These are phyloP conservation scores for Epinephelus coioides DNA, from an alignment of 2,797 vertebrate genomes.

Conservation along the genomic window DNA sequence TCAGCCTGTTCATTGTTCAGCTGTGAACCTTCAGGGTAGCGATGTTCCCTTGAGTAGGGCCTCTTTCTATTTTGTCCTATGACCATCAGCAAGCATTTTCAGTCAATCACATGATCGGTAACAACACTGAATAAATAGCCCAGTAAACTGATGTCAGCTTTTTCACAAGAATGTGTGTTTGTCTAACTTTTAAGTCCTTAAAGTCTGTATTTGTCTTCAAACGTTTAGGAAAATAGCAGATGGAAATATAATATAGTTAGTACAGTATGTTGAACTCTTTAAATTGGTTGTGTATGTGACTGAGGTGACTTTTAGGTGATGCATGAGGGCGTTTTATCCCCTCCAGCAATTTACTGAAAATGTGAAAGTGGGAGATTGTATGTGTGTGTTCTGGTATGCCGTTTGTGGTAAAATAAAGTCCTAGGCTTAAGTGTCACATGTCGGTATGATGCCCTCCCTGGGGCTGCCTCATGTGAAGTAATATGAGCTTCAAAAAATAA, in stretches of 20 bases:
- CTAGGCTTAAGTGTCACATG: constrained; percentile 52
- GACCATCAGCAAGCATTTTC: constrained; percentile 71
- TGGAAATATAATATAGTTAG: background rate
- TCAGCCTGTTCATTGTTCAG: constrained; percentile 63
- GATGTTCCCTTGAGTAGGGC: constrained; percentile 58
- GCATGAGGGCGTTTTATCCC: constrained; percentile 2
- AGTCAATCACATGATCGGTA: constrained; percentile 67
- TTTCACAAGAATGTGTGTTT: constrained; percentile 8
- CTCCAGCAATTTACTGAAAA: constrained; percentile 38
- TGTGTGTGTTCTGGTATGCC: constrained; percentile 39
- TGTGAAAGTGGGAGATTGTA: constrained; percentile 42
- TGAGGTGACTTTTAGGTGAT: constrained; percentile 17
- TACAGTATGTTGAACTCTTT: constrained; percentile 24
- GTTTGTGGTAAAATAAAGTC: constrained; percentile 73
- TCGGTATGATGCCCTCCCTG: background rate
- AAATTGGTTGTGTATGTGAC: constrained; percentile 15
- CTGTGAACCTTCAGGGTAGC: constrained; percentile 71
- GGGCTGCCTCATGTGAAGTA: background rate
- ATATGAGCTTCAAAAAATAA: background rate
- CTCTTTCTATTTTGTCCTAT: constrained; percentile 69
- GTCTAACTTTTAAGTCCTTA: background rate
- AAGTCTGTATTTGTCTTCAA: constrained; percentile 16
- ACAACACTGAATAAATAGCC: constrained; percentile 47
- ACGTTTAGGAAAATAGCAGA: constrained; percentile 6
- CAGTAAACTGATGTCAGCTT: constrained; percentile 25